Conservation (phyloP, 2,797 vertebrate genomes). For the Fundulus diaphanus region DNA sequence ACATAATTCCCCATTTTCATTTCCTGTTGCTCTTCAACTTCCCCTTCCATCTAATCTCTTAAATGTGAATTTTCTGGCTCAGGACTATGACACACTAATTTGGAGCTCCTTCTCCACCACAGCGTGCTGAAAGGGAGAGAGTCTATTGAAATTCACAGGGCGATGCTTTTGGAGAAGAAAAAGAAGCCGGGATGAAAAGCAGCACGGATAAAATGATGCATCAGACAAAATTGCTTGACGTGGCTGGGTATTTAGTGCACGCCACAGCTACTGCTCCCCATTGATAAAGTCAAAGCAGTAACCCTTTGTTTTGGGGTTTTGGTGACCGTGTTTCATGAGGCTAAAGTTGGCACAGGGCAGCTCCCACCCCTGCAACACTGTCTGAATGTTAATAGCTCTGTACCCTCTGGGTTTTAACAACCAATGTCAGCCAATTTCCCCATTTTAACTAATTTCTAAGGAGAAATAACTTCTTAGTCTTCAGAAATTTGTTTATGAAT, state of each 20-base stretch:
- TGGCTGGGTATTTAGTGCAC: not conserved
- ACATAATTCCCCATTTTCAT: conserved; percentile 68
- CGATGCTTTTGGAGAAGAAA: conserved; percentile 18
- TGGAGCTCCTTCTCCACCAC: conserved; percentile 32
- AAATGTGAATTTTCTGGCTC: conserved; percentile 51
- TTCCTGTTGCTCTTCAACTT: conserved; percentile 62
- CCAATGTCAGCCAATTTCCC: conserved; percentile 62
- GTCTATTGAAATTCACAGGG: conserved; percentile 56
- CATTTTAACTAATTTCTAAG: conserved; percentile 59
- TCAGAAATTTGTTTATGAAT: conserved; percentile 2
- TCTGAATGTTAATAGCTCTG: conserved; percentile 76
- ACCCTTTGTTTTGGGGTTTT: conserved; percentile 47
- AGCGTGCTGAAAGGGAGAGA: conserved; percentile 45
- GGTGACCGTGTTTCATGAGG: conserved; percentile 46
- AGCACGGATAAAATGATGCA: conserved; percentile 18
- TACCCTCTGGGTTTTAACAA: conserved; percentile 59
- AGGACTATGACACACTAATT: conserved; percentile 50
- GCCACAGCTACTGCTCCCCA: conserved; percentile 35
- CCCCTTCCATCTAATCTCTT: conserved; percentile 45
- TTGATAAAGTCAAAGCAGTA: conserved; percentile 42
- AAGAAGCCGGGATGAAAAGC: conserved; percentile 12
- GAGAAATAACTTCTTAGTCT: conserved; percentile 26
- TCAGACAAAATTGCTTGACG: conserved; percentile 16
- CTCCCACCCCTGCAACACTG: conserved; percentile 67
- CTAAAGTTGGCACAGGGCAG: conserved; percentile 67